Evolutionary conservation across 2,113 vertebrate genomes (phyloP).

Genomic region (Callospermophilus lateralis): DNA sequence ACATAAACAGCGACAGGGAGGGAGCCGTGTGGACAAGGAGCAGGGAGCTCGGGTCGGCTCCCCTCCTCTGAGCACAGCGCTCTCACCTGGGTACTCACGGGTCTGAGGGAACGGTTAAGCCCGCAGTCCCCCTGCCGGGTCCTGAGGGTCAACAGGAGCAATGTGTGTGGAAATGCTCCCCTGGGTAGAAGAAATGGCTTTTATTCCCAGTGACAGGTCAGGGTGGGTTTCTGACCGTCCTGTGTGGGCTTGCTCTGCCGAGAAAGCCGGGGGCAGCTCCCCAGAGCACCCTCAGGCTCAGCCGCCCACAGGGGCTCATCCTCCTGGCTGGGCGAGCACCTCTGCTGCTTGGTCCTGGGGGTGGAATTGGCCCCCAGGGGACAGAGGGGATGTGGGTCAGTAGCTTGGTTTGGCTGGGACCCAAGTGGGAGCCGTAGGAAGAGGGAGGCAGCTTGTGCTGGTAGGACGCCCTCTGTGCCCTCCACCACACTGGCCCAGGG

Average conservation of each 20-base stretch:
- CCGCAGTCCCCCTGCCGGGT: background rate
- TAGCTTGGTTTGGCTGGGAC: background rate
- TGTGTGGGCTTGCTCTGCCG: background rate
- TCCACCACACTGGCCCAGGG: no score
- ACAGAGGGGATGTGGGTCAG: background rate
- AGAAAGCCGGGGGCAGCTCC: rapidly evolving
- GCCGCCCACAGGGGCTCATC: background rate
- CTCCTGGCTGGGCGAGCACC: background rate
- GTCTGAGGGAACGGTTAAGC: constrained; percentile 68
- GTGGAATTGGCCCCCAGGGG: no score
- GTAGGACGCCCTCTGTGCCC: background rate
- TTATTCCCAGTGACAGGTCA: constrained; percentile 25
- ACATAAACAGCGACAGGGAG: background rate
- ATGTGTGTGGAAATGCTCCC: constrained; percentile 70
- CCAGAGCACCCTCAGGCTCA: no score
- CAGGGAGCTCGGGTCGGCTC: background rate
- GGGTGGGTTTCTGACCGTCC: background rate
- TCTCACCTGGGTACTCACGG: no score
- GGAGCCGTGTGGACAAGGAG: rapidly evolving
- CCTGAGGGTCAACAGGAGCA: constrained; percentile 43
- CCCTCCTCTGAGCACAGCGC: background rate
- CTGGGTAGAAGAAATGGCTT: background rate
- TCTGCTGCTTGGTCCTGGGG: no score
- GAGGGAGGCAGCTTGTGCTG: background rate
- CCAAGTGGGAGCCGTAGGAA: background rate